Conservation (phyloP, 2,113 vertebrate genomes). For the Piaya cayana region DNA sequence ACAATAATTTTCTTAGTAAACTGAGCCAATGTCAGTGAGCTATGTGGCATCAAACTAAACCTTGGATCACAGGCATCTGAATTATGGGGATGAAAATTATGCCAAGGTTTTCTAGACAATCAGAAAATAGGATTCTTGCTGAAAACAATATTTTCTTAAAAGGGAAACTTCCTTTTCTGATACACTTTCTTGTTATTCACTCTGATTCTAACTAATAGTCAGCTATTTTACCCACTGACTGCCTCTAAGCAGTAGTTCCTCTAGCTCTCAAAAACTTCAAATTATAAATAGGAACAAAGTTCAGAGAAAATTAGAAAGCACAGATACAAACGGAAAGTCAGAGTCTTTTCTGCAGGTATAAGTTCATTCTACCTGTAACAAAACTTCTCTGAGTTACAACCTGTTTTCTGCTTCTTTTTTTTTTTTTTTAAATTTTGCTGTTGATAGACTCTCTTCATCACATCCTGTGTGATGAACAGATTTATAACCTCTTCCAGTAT, state of each 20-base stretch:
- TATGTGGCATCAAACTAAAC: background rate
- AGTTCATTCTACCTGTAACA: background rate
- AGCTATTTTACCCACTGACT: rapidly evolving
- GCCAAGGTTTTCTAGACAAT: background rate
- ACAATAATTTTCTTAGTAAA: background rate
- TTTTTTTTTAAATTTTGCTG: background rate
- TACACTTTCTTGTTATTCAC: background rate
- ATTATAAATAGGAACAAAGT: background rate
- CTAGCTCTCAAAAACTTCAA: background rate
- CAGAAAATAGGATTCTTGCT: background rate
- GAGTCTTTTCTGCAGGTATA: background rate
- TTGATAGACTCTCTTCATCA: background rate
- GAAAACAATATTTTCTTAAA: background rate
- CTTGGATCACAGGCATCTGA: background rate
- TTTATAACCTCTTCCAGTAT: background rate
- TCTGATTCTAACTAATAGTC: background rate
- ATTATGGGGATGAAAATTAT: background rate
- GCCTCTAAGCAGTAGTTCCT: background rate
- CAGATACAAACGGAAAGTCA: background rate
- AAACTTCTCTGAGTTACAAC: background rate
- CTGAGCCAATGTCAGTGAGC: background rate
- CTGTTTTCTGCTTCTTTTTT: background rate
- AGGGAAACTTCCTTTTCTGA: background rate
- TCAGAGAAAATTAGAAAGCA: background rate
- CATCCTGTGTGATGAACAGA: background rate